phyloP scores from a whole-genome alignment of 2,888 invertebrate species.

The Masnerella sp. region DNA sequence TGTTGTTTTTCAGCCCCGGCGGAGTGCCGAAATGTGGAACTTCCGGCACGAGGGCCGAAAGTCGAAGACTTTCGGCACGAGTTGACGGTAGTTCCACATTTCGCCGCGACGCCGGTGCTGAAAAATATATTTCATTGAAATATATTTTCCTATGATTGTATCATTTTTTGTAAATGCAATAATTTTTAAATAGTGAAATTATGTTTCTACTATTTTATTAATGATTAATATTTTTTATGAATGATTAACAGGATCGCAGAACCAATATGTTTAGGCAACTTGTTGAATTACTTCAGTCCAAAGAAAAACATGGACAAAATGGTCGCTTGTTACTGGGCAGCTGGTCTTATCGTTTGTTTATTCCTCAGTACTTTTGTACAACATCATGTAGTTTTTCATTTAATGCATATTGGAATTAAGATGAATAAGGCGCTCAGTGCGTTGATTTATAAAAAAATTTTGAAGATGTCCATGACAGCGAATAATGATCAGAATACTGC shows the following conservation, averaged over 20 bases:
- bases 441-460: constrained; percentile 86
- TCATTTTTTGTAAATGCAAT: too few relatives aligned
- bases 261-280: constrained; percentile 70
- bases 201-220: too few relatives aligned
- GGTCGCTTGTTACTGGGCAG: constrained; percentile 78
- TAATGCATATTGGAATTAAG: constrained; percentile 83
- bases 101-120: too few relatives aligned
- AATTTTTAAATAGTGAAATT: too few relatives aligned
- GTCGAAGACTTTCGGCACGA: too few relatives aligned
- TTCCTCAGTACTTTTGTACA: constrained; percentile 78
- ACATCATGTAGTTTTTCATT: constrained; percentile 79
- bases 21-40: too few relatives aligned
- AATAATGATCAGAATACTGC: constrained; percentile 84
- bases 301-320: constrained; percentile 57
- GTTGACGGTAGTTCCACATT: too few relatives aligned
- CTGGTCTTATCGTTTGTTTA: constrained; percentile 73
- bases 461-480: constrained; percentile 87
- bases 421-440: constrained; percentile 84
- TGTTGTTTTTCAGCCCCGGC: too few relatives aligned
- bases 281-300: constrained; percentile 68
- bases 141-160: too few relatives aligned
- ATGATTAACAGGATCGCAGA: constrained; percentile 68
- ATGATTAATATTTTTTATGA: not conserved
- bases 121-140: too few relatives aligned
- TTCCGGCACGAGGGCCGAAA: too few relatives aligned